Evolutionary conservation across 2,888 invertebrate genomes (phyloP).

Genomic region (Punctoribates punctum): DNA sequence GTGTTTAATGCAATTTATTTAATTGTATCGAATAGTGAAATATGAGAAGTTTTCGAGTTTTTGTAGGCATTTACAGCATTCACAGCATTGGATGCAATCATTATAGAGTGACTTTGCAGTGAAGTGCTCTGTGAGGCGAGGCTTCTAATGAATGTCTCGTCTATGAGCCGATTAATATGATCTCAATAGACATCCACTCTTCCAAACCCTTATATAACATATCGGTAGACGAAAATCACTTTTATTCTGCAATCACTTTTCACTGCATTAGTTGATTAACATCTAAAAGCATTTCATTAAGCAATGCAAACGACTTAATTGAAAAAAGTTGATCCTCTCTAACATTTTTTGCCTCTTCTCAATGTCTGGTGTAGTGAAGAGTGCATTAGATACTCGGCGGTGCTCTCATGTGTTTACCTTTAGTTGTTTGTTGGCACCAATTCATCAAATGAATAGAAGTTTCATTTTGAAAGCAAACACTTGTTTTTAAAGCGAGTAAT

Average conservation of each 20-base stretch:
- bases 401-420: slow-evolving; percentile 22
- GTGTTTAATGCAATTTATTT: background rate
- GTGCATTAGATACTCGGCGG: background rate
- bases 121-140: slow-evolving; percentile 9
- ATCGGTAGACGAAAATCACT: slow-evolving; percentile 32
- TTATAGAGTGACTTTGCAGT: slow-evolving; percentile 16
- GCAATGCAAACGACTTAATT: slow-evolving; percentile 34
- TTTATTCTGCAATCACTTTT: slow-evolving; percentile 27
- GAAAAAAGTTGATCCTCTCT: slow-evolving; percentile 17
- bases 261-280: slow-evolving; percentile 40
- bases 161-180: slow-evolving; percentile 31
- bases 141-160: slow-evolving; percentile 3
- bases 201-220: slow-evolving; percentile 13
- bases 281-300: slow-evolving; percentile 39
- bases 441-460: slow-evolving; percentile 23
- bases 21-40: background rate
- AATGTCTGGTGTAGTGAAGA: background rate
- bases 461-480: slow-evolving; percentile 36
- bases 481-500: slow-evolving; percentile 9
- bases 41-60: background rate
- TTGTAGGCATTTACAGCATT: no score
- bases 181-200: slow-evolving; percentile 26
- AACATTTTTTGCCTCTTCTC: background rate
- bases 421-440: background rate
- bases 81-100: background rate